Percentiles rank a stretch among this genome's conserved stretches.
Conservation (phyloP, 2,797 vertebrate species). For the Neopelma chrysocephalum region DNA sequence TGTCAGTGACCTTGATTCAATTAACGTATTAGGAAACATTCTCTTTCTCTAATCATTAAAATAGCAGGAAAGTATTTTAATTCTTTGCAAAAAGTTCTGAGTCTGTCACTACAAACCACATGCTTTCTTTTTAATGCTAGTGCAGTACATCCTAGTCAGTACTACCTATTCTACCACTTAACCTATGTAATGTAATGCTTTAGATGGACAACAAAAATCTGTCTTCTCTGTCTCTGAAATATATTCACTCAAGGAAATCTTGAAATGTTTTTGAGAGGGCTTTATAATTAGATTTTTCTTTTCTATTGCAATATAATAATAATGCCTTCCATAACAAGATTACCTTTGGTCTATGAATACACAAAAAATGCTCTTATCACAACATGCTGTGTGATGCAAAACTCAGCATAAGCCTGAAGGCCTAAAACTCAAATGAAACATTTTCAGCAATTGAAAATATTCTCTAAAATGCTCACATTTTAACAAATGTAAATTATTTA, state of each 20-base stretch:
- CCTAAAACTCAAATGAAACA: not conserved
- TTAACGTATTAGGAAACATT: not conserved
- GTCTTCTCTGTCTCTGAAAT: not conserved
- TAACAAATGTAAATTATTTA: slow-evolving; percentile 55
- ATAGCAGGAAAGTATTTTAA: not conserved
- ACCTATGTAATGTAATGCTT: not conserved
- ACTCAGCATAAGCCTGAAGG: not conserved
- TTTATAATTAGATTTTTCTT: not conserved
- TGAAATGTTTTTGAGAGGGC: not conserved
- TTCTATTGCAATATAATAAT: not conserved
- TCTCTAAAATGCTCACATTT: slow-evolving; percentile 31
- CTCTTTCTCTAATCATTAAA: not conserved
- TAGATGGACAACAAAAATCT: not conserved
- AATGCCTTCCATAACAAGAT: not conserved
- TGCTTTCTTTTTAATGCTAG: not conserved
- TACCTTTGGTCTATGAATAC: not conserved
- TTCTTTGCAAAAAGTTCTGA: not conserved
- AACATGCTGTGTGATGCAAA: not conserved
- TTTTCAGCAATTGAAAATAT: not conserved
- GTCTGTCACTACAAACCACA: not conserved
- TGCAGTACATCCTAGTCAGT: not conserved
- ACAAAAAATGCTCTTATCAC: not conserved
- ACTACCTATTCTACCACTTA: not conserved
- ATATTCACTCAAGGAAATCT: not conserved
- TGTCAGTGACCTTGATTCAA: not conserved